Evolutionary conservation across 2,797 vertebrate genomes (phyloP).

Genomic region (Channa striata): DNA sequence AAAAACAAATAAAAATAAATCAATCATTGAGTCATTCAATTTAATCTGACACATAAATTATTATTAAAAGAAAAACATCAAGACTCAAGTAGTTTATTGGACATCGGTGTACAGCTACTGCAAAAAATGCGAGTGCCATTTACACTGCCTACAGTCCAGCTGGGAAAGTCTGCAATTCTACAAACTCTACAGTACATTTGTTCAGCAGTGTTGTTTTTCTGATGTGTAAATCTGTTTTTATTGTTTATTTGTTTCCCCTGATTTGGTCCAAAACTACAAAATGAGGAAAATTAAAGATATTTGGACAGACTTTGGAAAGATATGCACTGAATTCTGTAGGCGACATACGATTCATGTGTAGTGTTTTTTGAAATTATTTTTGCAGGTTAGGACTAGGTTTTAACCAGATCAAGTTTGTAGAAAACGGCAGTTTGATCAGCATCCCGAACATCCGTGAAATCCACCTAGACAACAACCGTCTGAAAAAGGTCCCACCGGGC

Average conservation of each 20-base stretch:
- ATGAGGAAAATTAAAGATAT: not conserved
- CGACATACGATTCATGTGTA: no score
- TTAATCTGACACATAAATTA: no score
- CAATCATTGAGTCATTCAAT: no score
- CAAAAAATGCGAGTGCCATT: no score
- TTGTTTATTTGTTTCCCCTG: no score
- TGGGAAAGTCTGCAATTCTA: not conserved
- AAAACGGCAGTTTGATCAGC: conserved; percentile 92
- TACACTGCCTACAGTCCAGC: not conserved
- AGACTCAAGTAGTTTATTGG: no score
- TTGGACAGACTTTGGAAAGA: not conserved
- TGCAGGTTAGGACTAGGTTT: conserved; percentile 92
- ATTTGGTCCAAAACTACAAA: not conserved
- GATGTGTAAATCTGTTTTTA: no score
- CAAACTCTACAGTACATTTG: no score
- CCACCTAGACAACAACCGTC: conserved; percentile 94
- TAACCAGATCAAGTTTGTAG: conserved; percentile 94
- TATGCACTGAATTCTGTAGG: not conserved
- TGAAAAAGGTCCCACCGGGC: conserved; percentile 92
- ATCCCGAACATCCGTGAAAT: conserved; percentile 91
- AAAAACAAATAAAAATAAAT: no score
- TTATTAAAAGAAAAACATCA: no score
- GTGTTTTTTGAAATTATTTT: conserved; percentile 27
- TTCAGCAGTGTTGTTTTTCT: no score
- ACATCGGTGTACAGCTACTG: no score